A percentile compares a stretch with the other conserved stretches of the same genome.
phyloP scores from a whole-genome alignment of 2,888 invertebrate species.

The Lampropteryx suffumata region DNA sequence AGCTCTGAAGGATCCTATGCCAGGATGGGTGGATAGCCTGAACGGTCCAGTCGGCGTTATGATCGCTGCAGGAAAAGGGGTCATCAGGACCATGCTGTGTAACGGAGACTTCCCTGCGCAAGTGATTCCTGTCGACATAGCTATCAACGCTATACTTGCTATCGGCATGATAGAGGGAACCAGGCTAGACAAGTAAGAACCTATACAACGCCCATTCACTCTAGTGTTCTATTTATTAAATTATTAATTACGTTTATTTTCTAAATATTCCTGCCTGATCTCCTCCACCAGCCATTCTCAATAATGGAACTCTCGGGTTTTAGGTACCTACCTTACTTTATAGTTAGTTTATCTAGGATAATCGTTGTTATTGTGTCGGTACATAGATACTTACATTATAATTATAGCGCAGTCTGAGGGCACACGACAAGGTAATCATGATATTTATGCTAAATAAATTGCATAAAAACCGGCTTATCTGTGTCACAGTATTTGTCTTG shows the following conservation, averaged over 20 bases:
- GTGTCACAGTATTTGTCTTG: too few species aligned
- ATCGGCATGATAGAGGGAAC: conserved; percentile 86
- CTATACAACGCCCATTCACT: too few species aligned
- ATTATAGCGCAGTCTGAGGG: not conserved
- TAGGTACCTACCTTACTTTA: too few species aligned
- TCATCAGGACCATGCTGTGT: conserved; percentile 92
- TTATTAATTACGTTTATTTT: too few species aligned
- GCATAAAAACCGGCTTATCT: not conserved
- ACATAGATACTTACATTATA: too few species aligned
- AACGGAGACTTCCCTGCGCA: conserved; percentile 86
- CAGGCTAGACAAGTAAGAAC: conserved; percentile 4
- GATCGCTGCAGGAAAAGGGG: conserved; percentile 92
- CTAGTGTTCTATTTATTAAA: too few species aligned
- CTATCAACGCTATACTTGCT: conserved; percentile 90
- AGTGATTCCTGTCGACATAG: conserved; percentile 90
- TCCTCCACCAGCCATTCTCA: too few species aligned
- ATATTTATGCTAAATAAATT: not conserved
- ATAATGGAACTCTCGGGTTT: too few species aligned
- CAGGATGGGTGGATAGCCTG: conserved; percentile 96
- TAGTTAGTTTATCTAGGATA: too few species aligned
- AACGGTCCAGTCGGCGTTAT: conserved; percentile 94
- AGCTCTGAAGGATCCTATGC: conserved; percentile 85
- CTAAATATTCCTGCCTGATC: too few species aligned
- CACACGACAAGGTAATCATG: not conserved
- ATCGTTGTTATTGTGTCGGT: too few species aligned